Conservation (phyloP, 2,888 invertebrate species). For the Blastobasis adustella region DNA sequence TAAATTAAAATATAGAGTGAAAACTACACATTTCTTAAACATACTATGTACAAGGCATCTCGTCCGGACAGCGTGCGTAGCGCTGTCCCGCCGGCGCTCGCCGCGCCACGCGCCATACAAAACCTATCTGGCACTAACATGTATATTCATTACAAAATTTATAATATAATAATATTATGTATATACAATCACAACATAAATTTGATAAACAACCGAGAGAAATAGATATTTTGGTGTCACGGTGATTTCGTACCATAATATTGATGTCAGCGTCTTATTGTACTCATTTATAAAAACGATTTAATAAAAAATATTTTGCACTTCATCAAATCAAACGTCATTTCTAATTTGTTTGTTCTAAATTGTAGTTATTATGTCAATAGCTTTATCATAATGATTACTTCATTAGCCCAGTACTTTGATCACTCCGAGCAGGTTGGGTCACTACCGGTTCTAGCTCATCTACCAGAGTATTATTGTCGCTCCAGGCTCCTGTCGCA, state of each 20-base stretch:
- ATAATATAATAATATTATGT: constrained; percentile 63
- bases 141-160: constrained; percentile 73
- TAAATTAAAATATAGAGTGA: constrained; percentile 70
- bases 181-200: constrained; percentile 73
- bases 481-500: constrained; percentile 30
- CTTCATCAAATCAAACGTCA: constrained; percentile 25
- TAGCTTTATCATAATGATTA: neutral
- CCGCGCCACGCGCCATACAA: constrained; percentile 42
- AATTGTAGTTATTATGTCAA: constrained; percentile 4
- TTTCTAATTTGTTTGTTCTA: constrained; percentile 28
- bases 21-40: constrained; percentile 68
- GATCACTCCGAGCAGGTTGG: neutral
- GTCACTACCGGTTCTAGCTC: constrained; percentile 26
- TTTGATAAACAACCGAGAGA: constrained; percentile 70
- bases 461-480: constrained; percentile 49
- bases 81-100: neutral
- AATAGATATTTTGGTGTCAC: constrained; percentile 53
- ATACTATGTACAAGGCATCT: constrained; percentile 70
- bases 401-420: constrained; percentile 2
- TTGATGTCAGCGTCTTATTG: constrained; percentile 32
- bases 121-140: constrained; percentile 73
- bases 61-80: neutral
- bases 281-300: constrained; percentile 29
- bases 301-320: constrained; percentile 41
- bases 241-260: constrained; percentile 28